phyloP scores from a whole-genome alignment of 2,888 invertebrate species.

The Branchellion lobata region DNA sequence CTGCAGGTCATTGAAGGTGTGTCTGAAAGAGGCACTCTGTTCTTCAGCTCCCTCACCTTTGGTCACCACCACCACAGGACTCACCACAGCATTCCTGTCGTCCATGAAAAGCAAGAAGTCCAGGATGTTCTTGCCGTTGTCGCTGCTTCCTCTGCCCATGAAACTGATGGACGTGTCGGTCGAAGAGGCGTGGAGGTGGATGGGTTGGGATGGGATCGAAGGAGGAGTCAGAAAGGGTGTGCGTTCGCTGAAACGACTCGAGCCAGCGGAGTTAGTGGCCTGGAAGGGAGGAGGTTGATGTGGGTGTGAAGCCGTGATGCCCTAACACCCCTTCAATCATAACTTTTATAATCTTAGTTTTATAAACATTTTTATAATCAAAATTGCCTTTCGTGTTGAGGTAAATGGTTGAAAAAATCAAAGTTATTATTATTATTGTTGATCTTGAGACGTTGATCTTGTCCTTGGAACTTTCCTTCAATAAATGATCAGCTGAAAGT shows the following conservation, averaged over 20 bases:
- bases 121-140: slow-evolving; percentile 75
- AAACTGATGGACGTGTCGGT: slow-evolving; percentile 69
- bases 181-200: slow-evolving; percentile 63
- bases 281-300: too few relatives aligned
- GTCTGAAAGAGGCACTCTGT: slow-evolving; percentile 56
- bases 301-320: too few relatives aligned
- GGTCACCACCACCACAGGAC: background rate
- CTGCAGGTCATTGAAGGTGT: slow-evolving; percentile 70
- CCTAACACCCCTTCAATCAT: too few relatives aligned
- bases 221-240: slow-evolving; percentile 74
- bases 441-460: too few relatives aligned
- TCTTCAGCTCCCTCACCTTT: background rate
- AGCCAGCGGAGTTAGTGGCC: slow-evolving; percentile 80
- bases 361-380: too few relatives aligned
- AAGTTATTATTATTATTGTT: too few relatives aligned
- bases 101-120: slow-evolving; percentile 76
- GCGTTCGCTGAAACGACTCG: slow-evolving; percentile 72
- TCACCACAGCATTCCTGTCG: slow-evolving; percentile 54
- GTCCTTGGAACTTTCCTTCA: too few relatives aligned
- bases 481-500: too few relatives aligned
- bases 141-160: slow-evolving; percentile 74
- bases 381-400: too few relatives aligned
- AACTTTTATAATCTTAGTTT: too few relatives aligned
- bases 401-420: too few relatives aligned
- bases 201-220: slow-evolving; percentile 75